These are phyloP conservation scores for Apteryx mantelli DNA, from an alignment of 2,113 vertebrate genomes.

Conservation along the genomic window DNA sequence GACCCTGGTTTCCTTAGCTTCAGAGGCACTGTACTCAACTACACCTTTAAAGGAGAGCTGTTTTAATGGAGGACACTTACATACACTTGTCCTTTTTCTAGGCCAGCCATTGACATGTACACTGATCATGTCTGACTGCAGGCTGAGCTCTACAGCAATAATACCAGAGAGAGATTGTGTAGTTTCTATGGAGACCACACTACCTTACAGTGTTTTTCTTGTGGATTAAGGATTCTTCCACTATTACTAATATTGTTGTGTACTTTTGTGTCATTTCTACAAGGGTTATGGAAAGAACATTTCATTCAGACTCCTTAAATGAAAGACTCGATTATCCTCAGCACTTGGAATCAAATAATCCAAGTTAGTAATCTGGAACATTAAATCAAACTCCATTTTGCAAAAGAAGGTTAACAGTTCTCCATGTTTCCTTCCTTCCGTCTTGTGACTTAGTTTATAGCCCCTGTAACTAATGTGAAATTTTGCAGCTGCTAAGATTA, in stretches of 20 bases:
- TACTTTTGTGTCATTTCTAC: not conserved
- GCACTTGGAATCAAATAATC: conserved; percentile 28
- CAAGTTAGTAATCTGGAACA: conserved; percentile 38
- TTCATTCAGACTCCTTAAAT: not conserved
- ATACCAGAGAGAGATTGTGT: not conserved
- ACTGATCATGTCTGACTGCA: not conserved
- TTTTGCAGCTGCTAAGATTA: conserved; percentile 45
- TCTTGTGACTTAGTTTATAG: conserved; percentile 14
- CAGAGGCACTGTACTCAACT: not conserved
- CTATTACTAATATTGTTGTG: not conserved
- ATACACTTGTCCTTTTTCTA: not conserved
- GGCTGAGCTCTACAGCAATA: not conserved
- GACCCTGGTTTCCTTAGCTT: not conserved
- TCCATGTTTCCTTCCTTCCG: conserved; percentile 54
- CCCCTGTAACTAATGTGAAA: not conserved
- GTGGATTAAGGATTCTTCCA: not conserved
- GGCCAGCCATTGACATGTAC: not conserved
- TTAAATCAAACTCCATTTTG: conserved; percentile 30
- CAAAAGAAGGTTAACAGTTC: conserved; percentile 42
- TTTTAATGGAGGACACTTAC: not conserved
- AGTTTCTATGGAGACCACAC: not conserved
- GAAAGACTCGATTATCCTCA: not conserved
- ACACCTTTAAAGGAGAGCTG: not conserved
- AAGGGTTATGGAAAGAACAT: conserved; percentile 18
- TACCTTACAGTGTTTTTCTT: not conserved